Evolutionary conservation across 2,113 vertebrate species (phyloP).

Genomic region (Melanerpes aurifrons): DNA sequence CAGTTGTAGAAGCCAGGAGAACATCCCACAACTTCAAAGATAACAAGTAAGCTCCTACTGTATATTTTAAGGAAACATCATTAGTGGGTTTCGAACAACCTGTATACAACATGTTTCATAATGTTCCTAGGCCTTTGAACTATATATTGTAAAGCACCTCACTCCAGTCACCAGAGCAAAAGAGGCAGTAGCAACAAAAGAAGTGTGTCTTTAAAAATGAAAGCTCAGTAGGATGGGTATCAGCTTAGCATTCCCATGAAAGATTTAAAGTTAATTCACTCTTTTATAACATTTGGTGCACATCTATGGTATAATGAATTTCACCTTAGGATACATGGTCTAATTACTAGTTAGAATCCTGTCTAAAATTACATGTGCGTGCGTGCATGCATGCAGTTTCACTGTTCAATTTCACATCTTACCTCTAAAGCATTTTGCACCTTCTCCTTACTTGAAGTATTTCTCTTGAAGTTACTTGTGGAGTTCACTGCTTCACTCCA

Average conservation of each 20-base stretch:
- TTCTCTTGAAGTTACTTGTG: conserved; percentile 81
- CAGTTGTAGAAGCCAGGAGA: neutral
- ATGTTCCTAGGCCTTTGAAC: neutral
- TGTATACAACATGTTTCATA: neutral
- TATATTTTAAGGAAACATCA: neutral
- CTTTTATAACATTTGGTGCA: neutral
- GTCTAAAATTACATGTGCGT: neutral
- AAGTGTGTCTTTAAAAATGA: neutral
- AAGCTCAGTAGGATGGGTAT: neutral
- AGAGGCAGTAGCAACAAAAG: neutral
- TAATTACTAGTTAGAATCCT: neutral
- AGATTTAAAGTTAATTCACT: neutral
- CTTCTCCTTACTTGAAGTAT: conserved; percentile 80
- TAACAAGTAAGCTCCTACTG: neutral
- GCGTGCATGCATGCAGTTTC: neutral
- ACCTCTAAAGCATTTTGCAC: conserved; percentile 84
- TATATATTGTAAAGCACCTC: neutral
- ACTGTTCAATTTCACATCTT: conserved; percentile 47
- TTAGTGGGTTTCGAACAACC: neutral
- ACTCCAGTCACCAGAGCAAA: neutral
- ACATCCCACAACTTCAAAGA: neutral
- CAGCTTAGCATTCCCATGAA: neutral
- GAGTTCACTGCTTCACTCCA: conserved; percentile 71
- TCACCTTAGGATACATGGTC: neutral
- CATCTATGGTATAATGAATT: neutral